Conservation (phyloP, 2,797 vertebrate genomes). For the Gymnocypris eckloni region DNA sequence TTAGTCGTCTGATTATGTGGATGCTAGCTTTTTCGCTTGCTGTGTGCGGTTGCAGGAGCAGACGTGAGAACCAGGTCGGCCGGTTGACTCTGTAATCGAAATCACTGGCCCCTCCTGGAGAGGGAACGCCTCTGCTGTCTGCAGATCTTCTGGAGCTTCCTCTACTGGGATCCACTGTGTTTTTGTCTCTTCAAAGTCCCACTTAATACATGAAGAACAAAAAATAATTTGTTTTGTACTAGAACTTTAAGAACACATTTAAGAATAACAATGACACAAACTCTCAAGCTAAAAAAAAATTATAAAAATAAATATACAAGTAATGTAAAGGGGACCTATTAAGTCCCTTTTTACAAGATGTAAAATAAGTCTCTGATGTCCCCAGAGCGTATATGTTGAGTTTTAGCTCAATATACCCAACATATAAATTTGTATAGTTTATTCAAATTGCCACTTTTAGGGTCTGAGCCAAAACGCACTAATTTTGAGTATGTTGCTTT, state of each 20-base stretch:
- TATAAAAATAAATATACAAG: too few species aligned
- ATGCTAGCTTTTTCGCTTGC: slow-evolving; percentile 49
- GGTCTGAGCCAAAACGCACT: too few species aligned
- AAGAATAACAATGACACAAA: background rate
- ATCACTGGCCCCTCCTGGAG: slow-evolving; percentile 65
- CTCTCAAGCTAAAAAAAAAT: background rate
- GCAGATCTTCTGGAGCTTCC: slow-evolving; percentile 56
- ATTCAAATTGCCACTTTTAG: too few species aligned
- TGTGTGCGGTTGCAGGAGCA: slow-evolving; percentile 56
- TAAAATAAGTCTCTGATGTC: too few species aligned
- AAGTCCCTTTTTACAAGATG: too few species aligned
- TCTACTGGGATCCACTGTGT: slow-evolving; percentile 66
- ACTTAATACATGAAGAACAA: slow-evolving; percentile 70
- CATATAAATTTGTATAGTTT: too few species aligned
- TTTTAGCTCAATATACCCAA: too few species aligned
- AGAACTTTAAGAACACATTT: background rate
- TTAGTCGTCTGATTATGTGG: slow-evolving; percentile 30
- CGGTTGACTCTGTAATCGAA: slow-evolving; percentile 48
- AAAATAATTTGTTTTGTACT: background rate
- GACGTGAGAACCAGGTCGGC: slow-evolving; percentile 30
- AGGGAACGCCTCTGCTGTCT: slow-evolving; percentile 59
- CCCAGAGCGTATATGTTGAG: too few species aligned
- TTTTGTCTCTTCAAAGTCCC: slow-evolving; percentile 78
- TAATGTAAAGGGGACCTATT: too few species aligned
- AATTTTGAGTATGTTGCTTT: too few species aligned